Conservation (phyloP, 1,140 invertebrate genomes). For the Drosophila equinoxialis region DNA sequence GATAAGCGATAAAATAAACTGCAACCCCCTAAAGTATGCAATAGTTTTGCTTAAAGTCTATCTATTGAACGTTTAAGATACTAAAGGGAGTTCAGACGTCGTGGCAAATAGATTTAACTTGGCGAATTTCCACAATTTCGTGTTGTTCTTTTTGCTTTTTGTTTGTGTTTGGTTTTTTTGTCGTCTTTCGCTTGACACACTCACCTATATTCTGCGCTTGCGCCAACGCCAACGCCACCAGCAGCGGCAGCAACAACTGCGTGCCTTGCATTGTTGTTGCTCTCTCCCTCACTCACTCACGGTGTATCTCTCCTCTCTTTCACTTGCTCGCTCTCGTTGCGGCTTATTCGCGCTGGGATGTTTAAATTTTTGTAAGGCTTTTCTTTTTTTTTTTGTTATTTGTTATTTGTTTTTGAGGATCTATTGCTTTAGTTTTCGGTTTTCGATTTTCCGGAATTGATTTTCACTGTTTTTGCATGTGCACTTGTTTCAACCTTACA, state of each 20-base stretch:
- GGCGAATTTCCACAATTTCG: constrained; percentile 8
- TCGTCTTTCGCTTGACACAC: constrained; percentile 76
- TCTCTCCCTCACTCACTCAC: constrained; percentile 43
- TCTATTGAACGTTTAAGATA: neutral
- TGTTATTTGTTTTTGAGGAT: neutral
- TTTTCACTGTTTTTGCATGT: neutral
- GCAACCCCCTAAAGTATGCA: neutral
- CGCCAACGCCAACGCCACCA: constrained; percentile 39
- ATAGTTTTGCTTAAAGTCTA: neutral
- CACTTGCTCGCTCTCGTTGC: constrained; percentile 25
- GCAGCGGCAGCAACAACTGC: constrained; percentile 45
- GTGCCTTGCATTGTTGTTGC: constrained; percentile 65
- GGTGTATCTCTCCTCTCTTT: neutral
- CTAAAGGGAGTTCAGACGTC: constrained; percentile 25
- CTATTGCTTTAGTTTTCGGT: neutral
- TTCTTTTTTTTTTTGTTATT: neutral
- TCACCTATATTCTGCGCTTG: constrained; percentile 80
- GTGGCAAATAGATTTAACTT: neutral
- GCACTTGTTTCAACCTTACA: constrained; percentile 8
- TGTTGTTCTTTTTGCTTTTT: constrained; percentile 14
- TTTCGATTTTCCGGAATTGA: neutral
- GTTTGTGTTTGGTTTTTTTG: constrained; percentile 32
- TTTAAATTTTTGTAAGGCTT: neutral
- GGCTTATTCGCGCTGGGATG: neutral
- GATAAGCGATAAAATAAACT: no score